A percentile compares a stretch with the other conserved stretches of the same genome.
Conservation (phyloP, 30 jellyfish, hydroid and myxozoan species). For the Hydractinia symbiolongicarpus region DNA sequence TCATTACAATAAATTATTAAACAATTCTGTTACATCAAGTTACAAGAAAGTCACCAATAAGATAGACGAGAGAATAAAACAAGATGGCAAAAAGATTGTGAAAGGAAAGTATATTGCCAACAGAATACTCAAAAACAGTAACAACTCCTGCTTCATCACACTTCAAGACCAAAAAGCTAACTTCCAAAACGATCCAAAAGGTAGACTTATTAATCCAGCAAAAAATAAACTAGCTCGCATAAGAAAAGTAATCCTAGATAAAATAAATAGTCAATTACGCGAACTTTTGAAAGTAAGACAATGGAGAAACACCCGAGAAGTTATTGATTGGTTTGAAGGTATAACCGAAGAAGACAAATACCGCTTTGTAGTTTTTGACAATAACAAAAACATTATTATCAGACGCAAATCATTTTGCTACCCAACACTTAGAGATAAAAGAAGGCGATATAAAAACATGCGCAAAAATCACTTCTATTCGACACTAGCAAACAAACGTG, state of each 20-base stretch:
- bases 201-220: background rate
- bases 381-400: too few relatives aligned
- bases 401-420: too few relatives aligned
- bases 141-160: background rate
- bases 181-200: background rate
- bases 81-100: constrained; percentile 5
- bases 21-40: too few relatives aligned
- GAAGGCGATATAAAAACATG: too few relatives aligned
- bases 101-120: background rate
- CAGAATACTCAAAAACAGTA: background rate
- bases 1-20: too few relatives aligned
- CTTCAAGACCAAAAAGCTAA: background rate
- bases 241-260: background rate
- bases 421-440: too few relatives aligned
- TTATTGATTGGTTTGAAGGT: background rate
- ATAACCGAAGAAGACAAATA: background rate
- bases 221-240: background rate
- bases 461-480: too few relatives aligned
- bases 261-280: background rate
- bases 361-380: too few relatives aligned
- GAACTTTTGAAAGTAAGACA: background rate
- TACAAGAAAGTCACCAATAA: too few relatives aligned
- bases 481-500: too few relatives aligned
- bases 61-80: too few relatives aligned
- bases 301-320: background rate